Base-by-base conservation (phyloP, 1,140 invertebrate genomes). In the Phenacoccus solenopsis region DNA sequence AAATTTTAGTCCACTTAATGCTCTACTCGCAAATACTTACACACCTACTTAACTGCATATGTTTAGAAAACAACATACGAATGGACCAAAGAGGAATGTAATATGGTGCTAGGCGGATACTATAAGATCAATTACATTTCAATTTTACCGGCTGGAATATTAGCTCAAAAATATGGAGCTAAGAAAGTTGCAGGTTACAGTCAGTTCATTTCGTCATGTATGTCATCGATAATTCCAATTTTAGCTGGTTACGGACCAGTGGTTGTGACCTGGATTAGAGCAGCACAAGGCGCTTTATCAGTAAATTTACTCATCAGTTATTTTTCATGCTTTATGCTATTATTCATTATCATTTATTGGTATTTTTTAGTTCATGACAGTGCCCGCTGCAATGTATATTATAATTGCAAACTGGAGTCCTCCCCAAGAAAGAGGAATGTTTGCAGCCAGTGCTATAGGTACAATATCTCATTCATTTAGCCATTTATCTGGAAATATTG, bases 11-110 rank as follows among this genome's bases (percentile, higher is more conserved):
- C n/a, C n/a, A n/a, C n/a, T n/a, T n/a, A n/a, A n/a, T n/a, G n/a
- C n/a, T n/a, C n/a, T n/a, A n/a, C n/a, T n/a, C n/a, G n/a, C n/a
- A n/a, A n/a, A n/a, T n/a, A n/a, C n/a, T n/a, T n/a, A n/a, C n/a
- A n/a, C n/a, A n/a, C n/a, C n/a, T n/a, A n/a, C n/a, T n/a, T n/a
- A n/a, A 32, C 13, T 32, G 5, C 30, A 32, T 32, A 7, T 64
- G n/a, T 64, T 13, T 16, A 76, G 75, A 69, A 74, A 2, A 75
- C 74, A 61, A 75, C 76, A 71, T 89, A 86, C 71, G 72, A 78
- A 1, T 91, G 89, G 90, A 83, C 85, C 74, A 86, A 86, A 70
- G 81, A 84, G 56, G 79, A 86, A 38, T 88, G 90, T 79, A 85
- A 85, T 56, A 70, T 84, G 13, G 81, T 87, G 3, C 76, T 91